Conservation (phyloP, 2,797 vertebrate genomes). For the Passerculus sandwichensis region DNA sequence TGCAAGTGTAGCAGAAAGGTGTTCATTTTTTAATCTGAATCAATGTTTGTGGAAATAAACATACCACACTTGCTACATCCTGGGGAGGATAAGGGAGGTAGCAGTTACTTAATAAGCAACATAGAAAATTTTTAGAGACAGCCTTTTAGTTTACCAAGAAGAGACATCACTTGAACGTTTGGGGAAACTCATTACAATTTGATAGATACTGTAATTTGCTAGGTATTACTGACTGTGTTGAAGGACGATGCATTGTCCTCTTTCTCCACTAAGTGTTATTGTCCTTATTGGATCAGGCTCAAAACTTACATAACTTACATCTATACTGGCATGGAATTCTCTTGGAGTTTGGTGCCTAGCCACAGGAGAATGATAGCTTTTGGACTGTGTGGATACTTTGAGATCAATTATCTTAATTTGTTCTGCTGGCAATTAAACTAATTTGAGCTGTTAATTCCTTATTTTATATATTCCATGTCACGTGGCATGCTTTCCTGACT, state of each 20-base stretch:
- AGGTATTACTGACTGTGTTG: background rate
- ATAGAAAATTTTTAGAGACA: background rate
- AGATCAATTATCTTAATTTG: slow-evolving; percentile 49
- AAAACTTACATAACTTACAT: background rate
- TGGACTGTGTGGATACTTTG: background rate
- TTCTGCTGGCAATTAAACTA: background rate
- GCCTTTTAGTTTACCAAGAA: background rate
- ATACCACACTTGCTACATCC: background rate
- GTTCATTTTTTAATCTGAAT: background rate
- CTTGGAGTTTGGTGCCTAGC: background rate
- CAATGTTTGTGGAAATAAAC: background rate
- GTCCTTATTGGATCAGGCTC: background rate
- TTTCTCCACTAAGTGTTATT: background rate
- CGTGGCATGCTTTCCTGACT: background rate
- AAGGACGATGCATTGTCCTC: background rate
- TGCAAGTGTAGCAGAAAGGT: slow-evolving; percentile 1
- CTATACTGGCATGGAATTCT: background rate
- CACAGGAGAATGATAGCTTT: background rate
- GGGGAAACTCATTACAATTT: background rate
- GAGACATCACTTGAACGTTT: background rate
- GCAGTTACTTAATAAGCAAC: background rate
- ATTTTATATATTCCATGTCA: slow-evolving; percentile 14
- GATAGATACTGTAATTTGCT: background rate
- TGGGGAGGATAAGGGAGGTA: background rate
- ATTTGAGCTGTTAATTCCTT: slow-evolving; percentile 31